Percentiles rank a stretch among this genome's conserved stretches.
Evolutionary conservation across 2,888 invertebrate species (phyloP).

Genomic region (Platycheirus albimanus): DNA sequence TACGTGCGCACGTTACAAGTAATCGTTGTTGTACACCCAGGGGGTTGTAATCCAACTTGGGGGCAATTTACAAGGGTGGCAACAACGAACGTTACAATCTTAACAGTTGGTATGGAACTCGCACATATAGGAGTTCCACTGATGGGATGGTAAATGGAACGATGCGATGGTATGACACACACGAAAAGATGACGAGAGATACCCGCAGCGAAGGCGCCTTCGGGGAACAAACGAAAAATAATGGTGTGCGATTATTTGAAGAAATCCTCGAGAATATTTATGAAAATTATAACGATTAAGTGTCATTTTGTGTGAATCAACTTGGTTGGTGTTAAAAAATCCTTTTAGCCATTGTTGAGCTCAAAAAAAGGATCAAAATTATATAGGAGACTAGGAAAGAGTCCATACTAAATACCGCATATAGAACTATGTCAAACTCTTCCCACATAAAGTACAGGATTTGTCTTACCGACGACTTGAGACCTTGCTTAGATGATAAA

Average conservation of each 20-base stretch:
- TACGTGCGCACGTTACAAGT: slow-evolving; percentile 69
- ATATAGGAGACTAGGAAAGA: background rate
- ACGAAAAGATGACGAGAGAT: slow-evolving; percentile 2
- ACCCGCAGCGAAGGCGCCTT: slow-evolving; percentile 29
- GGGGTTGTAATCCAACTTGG: slow-evolving; percentile 71
- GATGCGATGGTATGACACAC: slow-evolving; percentile 10
- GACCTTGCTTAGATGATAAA: no score
- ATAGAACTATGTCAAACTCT: no score
- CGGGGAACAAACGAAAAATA: slow-evolving; percentile 63
- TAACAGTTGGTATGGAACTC: background rate
- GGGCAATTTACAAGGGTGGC: slow-evolving; percentile 74
- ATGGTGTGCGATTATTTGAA: slow-evolving; percentile 67
- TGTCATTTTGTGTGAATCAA: slow-evolving; percentile 33
- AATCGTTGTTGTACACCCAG: slow-evolving; percentile 72
- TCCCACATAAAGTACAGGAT: no score
- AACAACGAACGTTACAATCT: slow-evolving; percentile 64
- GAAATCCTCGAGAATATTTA: slow-evolving; percentile 69
- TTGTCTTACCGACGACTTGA: no score
- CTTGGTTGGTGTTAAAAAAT: background rate
- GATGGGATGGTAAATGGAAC: slow-evolving; percentile 5
- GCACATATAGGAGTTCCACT: background rate
- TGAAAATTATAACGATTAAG: slow-evolving; percentile 67
- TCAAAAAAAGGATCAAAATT: background rate
- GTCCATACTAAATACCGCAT: no score
- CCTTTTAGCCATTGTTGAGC: background rate